Evolutionary conservation across 2,797 vertebrate species (phyloP).

Genomic region (Enteromius mattozi): DNA sequence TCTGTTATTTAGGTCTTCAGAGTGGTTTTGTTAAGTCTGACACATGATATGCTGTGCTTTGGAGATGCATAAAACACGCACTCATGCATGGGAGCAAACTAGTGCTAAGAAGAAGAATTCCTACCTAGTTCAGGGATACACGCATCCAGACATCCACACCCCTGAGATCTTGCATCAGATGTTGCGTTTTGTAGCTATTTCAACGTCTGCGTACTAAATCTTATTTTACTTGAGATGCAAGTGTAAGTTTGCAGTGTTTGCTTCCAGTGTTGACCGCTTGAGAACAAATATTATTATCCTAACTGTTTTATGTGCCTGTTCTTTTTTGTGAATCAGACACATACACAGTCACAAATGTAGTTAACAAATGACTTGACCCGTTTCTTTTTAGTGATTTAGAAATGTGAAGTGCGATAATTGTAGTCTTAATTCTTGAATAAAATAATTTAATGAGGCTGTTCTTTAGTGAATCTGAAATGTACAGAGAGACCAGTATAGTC

Average conservation of each 20-base stretch:
- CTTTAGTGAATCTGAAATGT: background rate
- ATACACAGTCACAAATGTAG: background rate
- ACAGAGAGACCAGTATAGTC: background rate
- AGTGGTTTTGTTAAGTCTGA: slow-evolving; percentile 53
- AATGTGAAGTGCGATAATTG: background rate
- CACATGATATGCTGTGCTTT: slow-evolving; percentile 49
- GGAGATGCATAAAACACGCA: slow-evolving; percentile 22
- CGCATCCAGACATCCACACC: background rate
- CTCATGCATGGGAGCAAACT: slow-evolving; percentile 9
- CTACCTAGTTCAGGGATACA: background rate
- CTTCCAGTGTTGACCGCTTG: background rate
- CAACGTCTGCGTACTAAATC: background rate
- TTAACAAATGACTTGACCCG: background rate
- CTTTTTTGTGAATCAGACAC: background rate
- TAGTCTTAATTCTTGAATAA: background rate
- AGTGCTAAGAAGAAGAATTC: background rate
- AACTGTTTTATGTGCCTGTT: background rate
- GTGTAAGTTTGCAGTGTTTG: background rate
- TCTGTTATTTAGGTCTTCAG: slow-evolving; percentile 54
- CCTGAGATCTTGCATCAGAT: slow-evolving; percentile 23
- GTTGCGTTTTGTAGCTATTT: background rate
- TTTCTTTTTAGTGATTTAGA: background rate
- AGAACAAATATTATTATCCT: background rate
- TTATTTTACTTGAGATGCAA: background rate
- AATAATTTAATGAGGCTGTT: background rate